Evolutionary conservation across 1,140 invertebrate species (phyloP), one percentile per base, ranked within the genome.

Genomic region (Dysdera silvatica): DNA sequence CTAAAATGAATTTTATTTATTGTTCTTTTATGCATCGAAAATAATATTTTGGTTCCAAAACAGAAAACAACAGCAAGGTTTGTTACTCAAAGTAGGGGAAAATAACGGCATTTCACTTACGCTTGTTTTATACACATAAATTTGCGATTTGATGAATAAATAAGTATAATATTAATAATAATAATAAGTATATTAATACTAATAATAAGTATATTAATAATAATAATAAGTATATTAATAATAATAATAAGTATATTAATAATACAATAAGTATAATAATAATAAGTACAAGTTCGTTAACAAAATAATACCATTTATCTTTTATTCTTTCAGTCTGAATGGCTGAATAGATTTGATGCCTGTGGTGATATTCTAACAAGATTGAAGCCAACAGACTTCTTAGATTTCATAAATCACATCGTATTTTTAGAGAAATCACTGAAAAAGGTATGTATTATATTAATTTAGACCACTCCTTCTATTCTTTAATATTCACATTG

Each of bases 331-430:
- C 18, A 65, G 63, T 53, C 70, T 49, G 73, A 69, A 23, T 79
- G 77, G 77, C 62, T 78, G 8, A 72, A 75, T 32, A 67, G 75
- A 32, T 78, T 74, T 68, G 75, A 77, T 60, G 58, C 68, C 18
- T 74, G 76, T 67, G 68, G 68, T 20, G 74, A 77, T 47, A 71
- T 67, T 45, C 57, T 76, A 16, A 71, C 76, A 26, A 14, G 32
- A 16, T 28, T 65, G 4, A n/a, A 32, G 10, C 32, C 63, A 16
- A 14, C 3, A 23, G 63, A 65, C 40, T 3, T 60, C 40, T 7
- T 65, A 29, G 28, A 59, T 18, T 49, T 48, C 8, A 20, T 65
- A 26, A 23, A 65, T 40, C 14, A 4, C 20, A 37, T 65, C 3
- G 49, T 51, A 59, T 65, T 65, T 33, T 57, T 35, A 23, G 40